Evolutionary conservation across 2,113 vertebrate genomes (phyloP).

Genomic region (Orientallactaga bullata): DNA sequence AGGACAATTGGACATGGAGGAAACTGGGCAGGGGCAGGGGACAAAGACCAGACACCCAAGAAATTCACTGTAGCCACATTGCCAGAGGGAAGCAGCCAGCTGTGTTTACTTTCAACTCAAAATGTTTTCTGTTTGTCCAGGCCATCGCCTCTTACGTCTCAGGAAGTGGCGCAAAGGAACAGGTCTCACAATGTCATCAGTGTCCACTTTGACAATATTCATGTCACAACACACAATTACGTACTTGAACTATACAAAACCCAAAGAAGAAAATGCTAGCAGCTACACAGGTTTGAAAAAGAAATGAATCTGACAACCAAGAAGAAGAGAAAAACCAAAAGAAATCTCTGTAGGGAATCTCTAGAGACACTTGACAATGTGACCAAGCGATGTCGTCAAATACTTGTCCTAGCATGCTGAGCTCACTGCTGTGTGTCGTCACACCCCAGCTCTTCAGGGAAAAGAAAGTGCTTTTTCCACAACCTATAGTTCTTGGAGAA

Average conservation of each 20-base stretch:
- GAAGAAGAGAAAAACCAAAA: constrained; percentile 64
- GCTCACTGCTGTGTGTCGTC: background rate
- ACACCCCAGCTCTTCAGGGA: constrained; percentile 36
- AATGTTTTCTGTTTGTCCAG: constrained; percentile 58
- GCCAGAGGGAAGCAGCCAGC: constrained; percentile 72
- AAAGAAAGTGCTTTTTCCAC: constrained; percentile 62
- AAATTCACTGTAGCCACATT: background rate
- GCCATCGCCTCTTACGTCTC: constrained; percentile 75
- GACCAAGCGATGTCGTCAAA: background rate
- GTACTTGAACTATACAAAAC: constrained; percentile 84
- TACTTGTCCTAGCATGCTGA: constrained; percentile 74
- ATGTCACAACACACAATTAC: constrained; percentile 84
- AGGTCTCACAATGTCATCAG: constrained; percentile 79
- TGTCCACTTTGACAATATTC: constrained; percentile 80
- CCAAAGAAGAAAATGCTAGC: constrained; percentile 69
- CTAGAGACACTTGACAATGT: constrained; percentile 64
- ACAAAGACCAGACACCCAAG: fast-evolving
- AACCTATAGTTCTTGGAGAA: constrained; percentile 64
- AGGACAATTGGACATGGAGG: background rate
- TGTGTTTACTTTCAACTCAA: constrained; percentile 79
- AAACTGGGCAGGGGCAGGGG: background rate
- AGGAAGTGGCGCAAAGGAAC: constrained; percentile 78
- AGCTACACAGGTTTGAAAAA: constrained; percentile 82
- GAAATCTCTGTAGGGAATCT: constrained; percentile 76
- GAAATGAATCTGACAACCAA: constrained; percentile 67